A percentile compares a stretch with the other conserved stretches of the same genome.
phyloP scores from a whole-genome alignment of 35 echinoderm and acorn worm species.

The Lytechinus pictus region DNA sequence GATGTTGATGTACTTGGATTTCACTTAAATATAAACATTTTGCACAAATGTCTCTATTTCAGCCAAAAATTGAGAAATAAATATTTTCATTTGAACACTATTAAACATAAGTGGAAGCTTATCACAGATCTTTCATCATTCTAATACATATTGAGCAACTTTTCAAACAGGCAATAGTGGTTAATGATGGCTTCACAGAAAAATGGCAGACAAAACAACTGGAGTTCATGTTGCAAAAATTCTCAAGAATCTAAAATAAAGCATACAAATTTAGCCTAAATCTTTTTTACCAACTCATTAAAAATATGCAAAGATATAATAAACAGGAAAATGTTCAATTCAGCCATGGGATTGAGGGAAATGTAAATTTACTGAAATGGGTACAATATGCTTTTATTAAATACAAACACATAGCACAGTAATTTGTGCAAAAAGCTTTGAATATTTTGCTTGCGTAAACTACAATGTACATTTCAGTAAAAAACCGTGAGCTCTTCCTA shows the following conservation, averaged over 20 bases:
- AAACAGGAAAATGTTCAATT: background rate
- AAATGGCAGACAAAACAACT: background rate
- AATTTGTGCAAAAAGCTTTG: background rate
- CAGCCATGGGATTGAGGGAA: background rate
- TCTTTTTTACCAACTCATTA: background rate
- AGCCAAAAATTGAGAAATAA: background rate
- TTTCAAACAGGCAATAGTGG: background rate
- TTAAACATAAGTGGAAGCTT: background rate
- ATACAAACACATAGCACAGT: background rate
- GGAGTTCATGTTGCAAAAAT: background rate
- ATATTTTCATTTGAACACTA: background rate
- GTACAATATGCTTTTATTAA: background rate
- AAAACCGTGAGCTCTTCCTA: background rate
- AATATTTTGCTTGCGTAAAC: background rate
- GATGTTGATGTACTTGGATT: background rate
- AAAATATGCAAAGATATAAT: background rate
- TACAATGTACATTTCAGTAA: background rate
- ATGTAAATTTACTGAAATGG: background rate
- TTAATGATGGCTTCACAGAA: background rate
- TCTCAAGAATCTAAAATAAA: background rate
- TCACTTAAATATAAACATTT: background rate
- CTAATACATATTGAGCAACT: background rate
- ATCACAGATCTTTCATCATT: background rate
- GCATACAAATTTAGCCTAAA: background rate
- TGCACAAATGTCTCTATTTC: background rate